A percentile compares a stretch with the other conserved stretches of the same genome.
phyloP scores from a whole-genome alignment of 1,140 invertebrate species.

The Theocolax elegans region DNA sequence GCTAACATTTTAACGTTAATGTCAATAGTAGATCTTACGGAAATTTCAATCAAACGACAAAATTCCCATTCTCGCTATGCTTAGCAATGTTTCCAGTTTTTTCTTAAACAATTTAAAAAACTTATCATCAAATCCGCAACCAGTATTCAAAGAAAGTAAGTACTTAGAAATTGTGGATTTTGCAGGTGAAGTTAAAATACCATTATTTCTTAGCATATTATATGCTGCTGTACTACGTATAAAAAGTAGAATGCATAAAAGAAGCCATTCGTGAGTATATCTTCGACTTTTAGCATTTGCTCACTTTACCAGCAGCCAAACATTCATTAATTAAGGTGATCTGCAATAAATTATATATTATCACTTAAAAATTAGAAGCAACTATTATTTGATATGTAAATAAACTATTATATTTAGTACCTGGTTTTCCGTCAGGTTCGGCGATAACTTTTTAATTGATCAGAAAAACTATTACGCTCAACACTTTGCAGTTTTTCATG shows the following conservation, averaged over 20 bases:
- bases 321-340: too few relatives aligned
- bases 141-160: constrained; percentile 5
- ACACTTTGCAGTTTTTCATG: too few relatives aligned
- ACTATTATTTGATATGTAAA: too few relatives aligned
- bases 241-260: background rate
- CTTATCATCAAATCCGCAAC: constrained; percentile 43
- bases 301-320: too few relatives aligned
- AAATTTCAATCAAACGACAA: constrained; percentile 35
- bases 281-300: too few relatives aligned
- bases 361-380: too few relatives aligned
- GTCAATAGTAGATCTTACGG: constrained; percentile 17
- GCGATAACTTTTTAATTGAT: too few relatives aligned
- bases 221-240: background rate
- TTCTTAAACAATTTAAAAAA: constrained; percentile 43
- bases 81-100: background rate
- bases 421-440: too few relatives aligned
- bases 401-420: too few relatives aligned
- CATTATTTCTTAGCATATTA: constrained; percentile 17
- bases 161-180: constrained; percentile 18
- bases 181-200: constrained; percentile 27
- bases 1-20: constrained; percentile 26
- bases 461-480: too few relatives aligned
- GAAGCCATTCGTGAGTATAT: background rate
- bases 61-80: constrained; percentile 30
- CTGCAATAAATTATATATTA: too few relatives aligned